A percentile compares a stretch with the other conserved stretches of the same genome.
Conservation (phyloP, 1,140 invertebrate genomes). For the Microplitis mediator region DNA sequence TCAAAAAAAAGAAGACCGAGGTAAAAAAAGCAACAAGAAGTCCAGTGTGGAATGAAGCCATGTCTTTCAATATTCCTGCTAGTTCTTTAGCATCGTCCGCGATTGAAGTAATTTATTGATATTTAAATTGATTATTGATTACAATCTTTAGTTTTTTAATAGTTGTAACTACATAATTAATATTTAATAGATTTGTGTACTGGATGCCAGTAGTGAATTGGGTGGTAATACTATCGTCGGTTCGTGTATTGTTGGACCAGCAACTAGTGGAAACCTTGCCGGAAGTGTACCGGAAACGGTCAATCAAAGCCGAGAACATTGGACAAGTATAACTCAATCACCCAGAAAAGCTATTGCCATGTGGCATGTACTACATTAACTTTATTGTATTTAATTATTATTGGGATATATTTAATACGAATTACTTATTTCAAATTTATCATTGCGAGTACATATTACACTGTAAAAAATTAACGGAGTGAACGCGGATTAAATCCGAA, state of each 20-base stretch:
- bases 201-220: conserved; percentile 68
- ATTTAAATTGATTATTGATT: neutral
- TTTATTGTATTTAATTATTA: neutral
- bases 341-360: conserved; percentile 81
- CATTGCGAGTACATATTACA: too few species aligned
- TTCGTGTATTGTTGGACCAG: conserved; percentile 73
- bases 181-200: conserved; percentile 63
- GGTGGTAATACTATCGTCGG: conserved; percentile 74
- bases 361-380: conserved; percentile 75
- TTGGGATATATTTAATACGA: too few species aligned
- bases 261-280: conserved; percentile 56
- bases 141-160: neutral
- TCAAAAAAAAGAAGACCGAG: conserved; percentile 92
- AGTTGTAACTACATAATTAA: neutral
- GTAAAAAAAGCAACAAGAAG: conserved; percentile 83
- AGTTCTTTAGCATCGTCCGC: conserved; percentile 71
- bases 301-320: conserved; percentile 68
- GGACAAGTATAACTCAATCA: conserved; percentile 80
- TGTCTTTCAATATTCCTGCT: conserved; percentile 85
- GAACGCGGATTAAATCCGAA: too few species aligned
- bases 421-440: too few species aligned
- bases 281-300: conserved; percentile 53
- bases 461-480: too few species aligned
- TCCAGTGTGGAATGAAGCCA: conserved; percentile 95
- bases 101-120: conserved; percentile 69